These are phyloP conservation scores for Anthonomus grandis DNA, from an alignment of 1,140 invertebrate species.

Conservation along the genomic window DNA sequence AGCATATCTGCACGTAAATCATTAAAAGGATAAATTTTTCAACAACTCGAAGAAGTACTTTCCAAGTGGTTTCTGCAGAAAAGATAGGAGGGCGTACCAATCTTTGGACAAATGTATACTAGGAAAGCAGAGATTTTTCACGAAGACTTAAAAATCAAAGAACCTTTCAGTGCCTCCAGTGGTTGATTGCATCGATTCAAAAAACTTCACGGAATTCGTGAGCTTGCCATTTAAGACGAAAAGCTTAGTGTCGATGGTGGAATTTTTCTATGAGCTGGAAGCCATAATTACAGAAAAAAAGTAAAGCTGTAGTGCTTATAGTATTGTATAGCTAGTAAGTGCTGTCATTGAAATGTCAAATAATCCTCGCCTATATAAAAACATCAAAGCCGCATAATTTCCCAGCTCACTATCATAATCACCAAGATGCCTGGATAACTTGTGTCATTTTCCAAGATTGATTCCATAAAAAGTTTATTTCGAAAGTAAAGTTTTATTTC, in stretches of 20 bases:
- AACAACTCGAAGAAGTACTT: constrained; percentile 29
- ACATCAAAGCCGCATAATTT: too few species aligned
- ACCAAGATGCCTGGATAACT: too few species aligned
- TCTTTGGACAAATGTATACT: constrained; percentile 27
- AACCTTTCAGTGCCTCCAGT: constrained; percentile 14
- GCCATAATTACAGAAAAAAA: constrained; percentile 23
- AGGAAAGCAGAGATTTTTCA: constrained; percentile 23
- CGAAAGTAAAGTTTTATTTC: too few species aligned
- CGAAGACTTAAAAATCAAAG: constrained; percentile 20
- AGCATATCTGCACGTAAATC: too few species aligned
- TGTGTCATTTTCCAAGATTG: too few species aligned
- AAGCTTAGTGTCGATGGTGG: constrained; percentile 27
- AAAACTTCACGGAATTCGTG: constrained; percentile 25
- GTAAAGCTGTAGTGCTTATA: too few species aligned
- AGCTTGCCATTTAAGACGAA: constrained; percentile 15
- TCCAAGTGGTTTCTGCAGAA: constrained; percentile 29
- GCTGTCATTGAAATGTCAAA: too few species aligned
- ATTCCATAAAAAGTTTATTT: too few species aligned
- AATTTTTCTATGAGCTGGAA: constrained; percentile 29
- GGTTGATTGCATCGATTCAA: constrained; percentile 28
- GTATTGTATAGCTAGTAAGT: too few species aligned
- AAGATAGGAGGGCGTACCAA: constrained; percentile 24
- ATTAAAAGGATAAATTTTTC: constrained; percentile 17
- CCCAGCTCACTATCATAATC: too few species aligned
- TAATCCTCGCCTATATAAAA: too few species aligned